phyloP scores from a whole-genome alignment of 92 coral and sea anemone genomes.

The Anthopleura xanthogrammica region DNA sequence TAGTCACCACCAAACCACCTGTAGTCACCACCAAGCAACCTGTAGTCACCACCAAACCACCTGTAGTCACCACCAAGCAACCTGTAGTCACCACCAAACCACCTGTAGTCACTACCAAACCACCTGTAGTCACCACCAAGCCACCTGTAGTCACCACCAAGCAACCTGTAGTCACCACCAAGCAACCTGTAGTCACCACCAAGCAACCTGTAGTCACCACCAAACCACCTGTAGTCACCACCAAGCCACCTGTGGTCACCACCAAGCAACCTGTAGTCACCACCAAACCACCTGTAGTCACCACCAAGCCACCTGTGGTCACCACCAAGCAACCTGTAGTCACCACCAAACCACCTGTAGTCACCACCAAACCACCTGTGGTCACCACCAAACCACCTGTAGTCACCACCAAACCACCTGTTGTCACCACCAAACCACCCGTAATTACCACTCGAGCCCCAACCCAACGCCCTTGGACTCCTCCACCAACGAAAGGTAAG shows the following conservation, averaged over 20 bases:
- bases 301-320: conserved; percentile 6
- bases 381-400: conserved; percentile 15
- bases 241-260: background rate
- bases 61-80: conserved; percentile 13
- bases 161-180: background rate
- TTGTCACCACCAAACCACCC: conserved; percentile 3
- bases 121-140: background rate
- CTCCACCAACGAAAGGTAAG: conserved; percentile 1
- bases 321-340: conserved; percentile 13
- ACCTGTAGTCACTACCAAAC: conserved; percentile 10
- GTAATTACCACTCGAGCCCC: background rate
- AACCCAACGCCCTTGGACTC: background rate
- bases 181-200: background rate
- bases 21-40: conserved; percentile 24
- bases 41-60: conserved; percentile 8
- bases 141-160: conserved; percentile 7
- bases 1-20: conserved; percentile 18
- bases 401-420: conserved; percentile 14
- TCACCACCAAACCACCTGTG: conserved; percentile 6
- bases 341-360: conserved; percentile 15
- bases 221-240: conserved; percentile 1
- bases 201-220: conserved; percentile 10
- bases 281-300: background rate
- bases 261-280: conserved; percentile 9
- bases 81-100: background rate